Evolutionary conservation across 1,140 invertebrate genomes (phyloP), one percentile per base, ranked within the genome.

Genomic region (Cydia fagiglandana): DNA sequence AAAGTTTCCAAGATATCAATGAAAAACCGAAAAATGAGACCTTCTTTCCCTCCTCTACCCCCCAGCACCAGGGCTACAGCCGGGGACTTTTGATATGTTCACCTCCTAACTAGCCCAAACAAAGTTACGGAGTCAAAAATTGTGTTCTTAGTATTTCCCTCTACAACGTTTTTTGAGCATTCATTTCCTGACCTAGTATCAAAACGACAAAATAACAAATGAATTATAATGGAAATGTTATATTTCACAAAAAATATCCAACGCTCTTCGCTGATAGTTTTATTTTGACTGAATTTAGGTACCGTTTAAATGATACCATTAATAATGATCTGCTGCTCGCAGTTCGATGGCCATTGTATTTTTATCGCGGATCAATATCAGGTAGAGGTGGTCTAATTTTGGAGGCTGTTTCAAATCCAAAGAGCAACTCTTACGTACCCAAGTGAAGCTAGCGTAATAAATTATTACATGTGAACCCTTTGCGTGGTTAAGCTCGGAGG

Each of bases 391-490:
- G 64, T 68, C 64, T 68, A 68, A 68, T 68, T 68, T 34, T 28
- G 64, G 64, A 68, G 64, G 30, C 64, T 68, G 73, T 61, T 74
- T 30, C 24, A 28, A 74, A 13, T 50, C 73, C 73, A 74, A 74
- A 56, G 73, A 68, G 64, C 64, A 34, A 34, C 64, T 38, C 64
- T 38, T 56, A 74, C 30, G 6, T 20, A 41, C 73, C 28, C 45
- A 10, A 17, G 50, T 75, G 64, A 80, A 79, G 73, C 78, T 75
- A 77, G 78, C 80, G 80, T 82, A 83, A 86, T 88, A 88, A 88
- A 88, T 88, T 88, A 86, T 87, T 84, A 83, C 81, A 80, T 80
- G 81, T 81, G 79, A 78, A 86, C 85, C 84, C 84, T 85, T 84
- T 80, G 78, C 76, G 80, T 81, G 83, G 85, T 84, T 83, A 85